Percentiles rank a stretch among this genome's conserved stretches.
Conservation (phyloP, 92 coral and sea anemone genomes). For the Montipora capitata region DNA sequence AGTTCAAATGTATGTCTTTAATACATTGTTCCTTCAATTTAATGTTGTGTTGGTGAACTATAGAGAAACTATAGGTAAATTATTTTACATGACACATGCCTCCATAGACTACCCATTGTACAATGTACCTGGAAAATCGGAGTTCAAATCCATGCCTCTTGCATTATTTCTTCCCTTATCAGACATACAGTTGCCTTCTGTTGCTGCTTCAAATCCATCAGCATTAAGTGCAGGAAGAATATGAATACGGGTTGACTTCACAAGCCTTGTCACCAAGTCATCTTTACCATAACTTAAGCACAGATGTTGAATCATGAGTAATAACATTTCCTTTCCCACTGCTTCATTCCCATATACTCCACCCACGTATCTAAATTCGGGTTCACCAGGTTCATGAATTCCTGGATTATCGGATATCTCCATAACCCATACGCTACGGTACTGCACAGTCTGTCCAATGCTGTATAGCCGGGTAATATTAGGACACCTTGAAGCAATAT, state of each 20-base stretch:
- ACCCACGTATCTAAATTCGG: slow-evolving; percentile 96
- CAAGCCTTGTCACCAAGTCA: slow-evolving; percentile 89
- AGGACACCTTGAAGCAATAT: slow-evolving; percentile 76
- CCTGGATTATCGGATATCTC: slow-evolving; percentile 98
- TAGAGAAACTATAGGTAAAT: no score
- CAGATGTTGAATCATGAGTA: slow-evolving; percentile 89
- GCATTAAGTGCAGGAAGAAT: slow-evolving; percentile 91
- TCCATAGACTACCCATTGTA: background rate
- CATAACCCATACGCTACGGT: slow-evolving; percentile 87
- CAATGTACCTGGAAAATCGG: slow-evolving; percentile 87
- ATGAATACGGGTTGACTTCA: slow-evolving; percentile 91
- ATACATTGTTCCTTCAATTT: no score
- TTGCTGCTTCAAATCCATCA: slow-evolving; percentile 86
- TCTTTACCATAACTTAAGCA: slow-evolving; percentile 97
- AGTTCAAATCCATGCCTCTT: slow-evolving; percentile 86
- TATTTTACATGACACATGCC: no score
- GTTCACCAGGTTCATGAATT: slow-evolving; percentile 95
- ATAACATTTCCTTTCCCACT: slow-evolving; percentile 94
- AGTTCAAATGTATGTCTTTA: no score
- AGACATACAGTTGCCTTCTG: slow-evolving; percentile 93
- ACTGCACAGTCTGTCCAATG: slow-evolving; percentile 91
- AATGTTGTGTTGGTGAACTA: no score
- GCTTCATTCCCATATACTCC: slow-evolving; percentile 98
- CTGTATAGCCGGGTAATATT: slow-evolving; percentile 84
- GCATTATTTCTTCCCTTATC: slow-evolving; percentile 88